phyloP scores from a whole-genome alignment of 1,140 invertebrate species.

The Drosophila pseudoobscura region DNA sequence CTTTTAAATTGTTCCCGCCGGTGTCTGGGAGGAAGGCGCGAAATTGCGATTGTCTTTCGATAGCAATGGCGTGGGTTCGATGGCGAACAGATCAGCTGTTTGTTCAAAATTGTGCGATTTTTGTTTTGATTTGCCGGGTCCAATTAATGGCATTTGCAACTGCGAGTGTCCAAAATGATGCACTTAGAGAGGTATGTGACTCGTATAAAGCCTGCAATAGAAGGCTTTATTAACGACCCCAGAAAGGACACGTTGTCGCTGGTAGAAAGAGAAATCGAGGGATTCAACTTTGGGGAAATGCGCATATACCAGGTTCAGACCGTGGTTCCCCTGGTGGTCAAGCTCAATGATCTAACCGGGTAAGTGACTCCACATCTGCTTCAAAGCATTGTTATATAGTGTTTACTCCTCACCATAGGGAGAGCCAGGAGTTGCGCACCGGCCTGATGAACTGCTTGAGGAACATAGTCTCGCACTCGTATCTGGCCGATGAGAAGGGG shows the following conservation, averaged over 20 bases:
- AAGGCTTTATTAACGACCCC: constrained; percentile 64
- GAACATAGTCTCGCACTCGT: constrained; percentile 56
- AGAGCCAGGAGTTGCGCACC: constrained; percentile 68
- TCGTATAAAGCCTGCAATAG: constrained; percentile 83
- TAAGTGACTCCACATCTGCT: constrained; percentile 14
- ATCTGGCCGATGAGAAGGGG: constrained; percentile 61
- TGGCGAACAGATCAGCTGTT: constrained; percentile 40
- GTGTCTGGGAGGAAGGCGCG: background rate
- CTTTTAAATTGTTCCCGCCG: too few relatives aligned
- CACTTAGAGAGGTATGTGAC: constrained; percentile 71
- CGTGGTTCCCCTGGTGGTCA: constrained; percentile 69
- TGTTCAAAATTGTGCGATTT: constrained; percentile 1
- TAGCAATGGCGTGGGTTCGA: background rate
- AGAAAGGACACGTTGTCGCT: constrained; percentile 47
- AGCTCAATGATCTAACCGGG: constrained; percentile 68
- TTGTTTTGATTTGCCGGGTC: constrained; percentile 26
- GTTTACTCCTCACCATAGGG: constrained; percentile 22
- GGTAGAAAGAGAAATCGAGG: constrained; percentile 58
- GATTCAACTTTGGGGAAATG: constrained; percentile 70
- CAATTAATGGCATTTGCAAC: constrained; percentile 3
- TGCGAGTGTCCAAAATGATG: constrained; percentile 50
- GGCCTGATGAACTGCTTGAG: constrained; percentile 61
- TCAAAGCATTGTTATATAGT: background rate
- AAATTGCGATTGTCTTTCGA: constrained; percentile 8
- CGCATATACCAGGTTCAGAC: constrained; percentile 72